These are phyloP conservation scores for Catagonus wagneri DNA, from an alignment of 2,113 vertebrate species.

Conservation along the genomic window DNA sequence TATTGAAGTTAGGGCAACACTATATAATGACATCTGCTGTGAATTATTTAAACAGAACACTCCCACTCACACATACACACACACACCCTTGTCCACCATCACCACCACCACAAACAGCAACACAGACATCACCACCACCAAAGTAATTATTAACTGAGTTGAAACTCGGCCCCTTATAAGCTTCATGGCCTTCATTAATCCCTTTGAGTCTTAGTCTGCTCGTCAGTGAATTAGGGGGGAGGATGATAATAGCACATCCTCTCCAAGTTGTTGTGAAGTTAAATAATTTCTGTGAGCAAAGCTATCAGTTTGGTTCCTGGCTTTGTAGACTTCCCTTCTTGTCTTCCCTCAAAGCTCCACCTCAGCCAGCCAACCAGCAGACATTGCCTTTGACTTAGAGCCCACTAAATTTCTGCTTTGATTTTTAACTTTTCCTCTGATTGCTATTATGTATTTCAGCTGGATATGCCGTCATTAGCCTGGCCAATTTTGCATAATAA, in stretches of 20 bases:
- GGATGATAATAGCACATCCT: neutral
- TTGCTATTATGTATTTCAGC: slow-evolving; percentile 54
- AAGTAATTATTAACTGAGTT: neutral
- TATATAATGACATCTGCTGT: neutral
- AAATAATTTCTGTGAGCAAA: neutral
- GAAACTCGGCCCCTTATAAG: neutral
- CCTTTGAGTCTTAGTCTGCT: neutral
- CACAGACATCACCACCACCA: neutral
- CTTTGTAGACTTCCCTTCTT: neutral
- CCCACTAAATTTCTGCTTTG: neutral
- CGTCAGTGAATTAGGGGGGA: neutral
- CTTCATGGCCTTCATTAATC: neutral
- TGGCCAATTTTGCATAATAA: slow-evolving; percentile 67
- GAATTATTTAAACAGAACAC: slow-evolving; percentile 35
- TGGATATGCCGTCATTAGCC: neutral
- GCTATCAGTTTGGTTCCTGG: neutral
- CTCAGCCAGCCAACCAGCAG: neutral
- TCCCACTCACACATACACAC: neutral
- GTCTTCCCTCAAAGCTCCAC: neutral
- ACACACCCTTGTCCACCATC: neutral
- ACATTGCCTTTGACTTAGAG: neutral
- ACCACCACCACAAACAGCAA: neutral
- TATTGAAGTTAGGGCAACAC: neutral
- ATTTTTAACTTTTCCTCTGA: neutral
- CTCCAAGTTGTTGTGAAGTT: neutral